These are phyloP conservation scores for Ophion ellenae DNA, from an alignment of 2,888 invertebrate species.

Conservation along the genomic window DNA sequence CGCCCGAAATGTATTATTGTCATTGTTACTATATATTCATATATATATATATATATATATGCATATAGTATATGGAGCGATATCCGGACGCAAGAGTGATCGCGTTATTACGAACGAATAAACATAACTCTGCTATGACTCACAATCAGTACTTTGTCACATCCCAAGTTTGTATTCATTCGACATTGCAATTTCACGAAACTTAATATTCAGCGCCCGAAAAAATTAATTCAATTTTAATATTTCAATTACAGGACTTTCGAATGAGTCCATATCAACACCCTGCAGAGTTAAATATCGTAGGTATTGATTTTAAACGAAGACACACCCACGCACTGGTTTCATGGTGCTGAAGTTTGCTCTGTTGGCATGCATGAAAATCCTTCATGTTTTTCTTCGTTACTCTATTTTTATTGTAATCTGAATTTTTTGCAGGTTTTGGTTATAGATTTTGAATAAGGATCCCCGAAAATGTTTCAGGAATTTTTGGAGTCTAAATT, in stretches of 20 bases:
- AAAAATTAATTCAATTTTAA: neutral
- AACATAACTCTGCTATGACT: neutral
- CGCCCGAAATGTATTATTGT: slow-evolving; percentile 11
- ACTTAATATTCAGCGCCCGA: neutral
- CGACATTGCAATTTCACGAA: neutral
- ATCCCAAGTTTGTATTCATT: neutral
- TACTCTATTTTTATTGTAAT: no score
- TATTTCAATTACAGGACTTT: neutral
- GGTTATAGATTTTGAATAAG: no score
- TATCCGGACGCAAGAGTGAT: slow-evolving; percentile 4
- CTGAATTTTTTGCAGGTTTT: no score
- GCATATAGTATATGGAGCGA: neutral
- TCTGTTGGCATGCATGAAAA: no score
- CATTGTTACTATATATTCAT: slow-evolving; percentile 1
- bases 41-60: slow-evolving; percentile 11
- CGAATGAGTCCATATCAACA: neutral
- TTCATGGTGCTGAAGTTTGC: no score
- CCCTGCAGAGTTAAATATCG: neutral
- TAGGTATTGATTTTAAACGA: neutral
- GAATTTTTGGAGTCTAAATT: no score
- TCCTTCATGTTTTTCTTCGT: no score
- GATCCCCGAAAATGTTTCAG: no score
- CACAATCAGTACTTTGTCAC: neutral
- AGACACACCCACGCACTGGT: no score
- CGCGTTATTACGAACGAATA: slow-evolving; percentile 12